Conservation (phyloP, 2,113 vertebrate species). For the Cyphomyrus plagiostoma region DNA sequence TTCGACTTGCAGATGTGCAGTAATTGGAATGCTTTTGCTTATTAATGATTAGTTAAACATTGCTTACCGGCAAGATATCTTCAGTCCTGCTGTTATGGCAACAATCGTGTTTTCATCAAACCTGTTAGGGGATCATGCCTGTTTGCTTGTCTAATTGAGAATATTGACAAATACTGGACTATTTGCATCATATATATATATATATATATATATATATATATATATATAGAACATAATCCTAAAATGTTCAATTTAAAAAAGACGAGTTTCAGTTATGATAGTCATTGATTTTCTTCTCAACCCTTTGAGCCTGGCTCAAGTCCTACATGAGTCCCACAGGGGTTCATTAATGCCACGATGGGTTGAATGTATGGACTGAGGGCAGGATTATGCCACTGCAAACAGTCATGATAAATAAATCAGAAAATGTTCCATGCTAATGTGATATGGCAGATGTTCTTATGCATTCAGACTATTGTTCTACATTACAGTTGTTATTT, state of each 20-base stretch:
- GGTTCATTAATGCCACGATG: not conserved
- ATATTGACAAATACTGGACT: not conserved
- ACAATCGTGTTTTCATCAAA: not conserved
- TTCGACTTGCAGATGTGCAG: not conserved
- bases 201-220: not conserved
- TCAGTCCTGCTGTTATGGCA: not conserved
- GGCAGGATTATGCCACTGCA: not conserved
- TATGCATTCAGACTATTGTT: not conserved
- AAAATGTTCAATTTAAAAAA: not conserved
- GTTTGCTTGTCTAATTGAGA: not conserved
- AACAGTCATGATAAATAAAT: not conserved
- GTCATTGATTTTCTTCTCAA: not conserved
- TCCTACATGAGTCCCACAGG: not conserved
- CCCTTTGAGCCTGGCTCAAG: not conserved
- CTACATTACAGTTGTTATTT: not conserved
- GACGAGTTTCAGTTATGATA: not conserved
- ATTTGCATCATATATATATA: not conserved
- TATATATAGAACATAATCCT: not conserved
- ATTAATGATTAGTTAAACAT: slow-evolving; percentile 4
- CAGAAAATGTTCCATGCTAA: not conserved
- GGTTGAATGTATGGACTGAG: not conserved
- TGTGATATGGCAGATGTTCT: not conserved
- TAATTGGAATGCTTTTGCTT: not conserved
- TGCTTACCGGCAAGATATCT: not conserved
- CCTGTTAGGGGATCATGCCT: not conserved